Conservation (phyloP, 1,140 invertebrate genomes). For the Hyphantria cunea region DNA sequence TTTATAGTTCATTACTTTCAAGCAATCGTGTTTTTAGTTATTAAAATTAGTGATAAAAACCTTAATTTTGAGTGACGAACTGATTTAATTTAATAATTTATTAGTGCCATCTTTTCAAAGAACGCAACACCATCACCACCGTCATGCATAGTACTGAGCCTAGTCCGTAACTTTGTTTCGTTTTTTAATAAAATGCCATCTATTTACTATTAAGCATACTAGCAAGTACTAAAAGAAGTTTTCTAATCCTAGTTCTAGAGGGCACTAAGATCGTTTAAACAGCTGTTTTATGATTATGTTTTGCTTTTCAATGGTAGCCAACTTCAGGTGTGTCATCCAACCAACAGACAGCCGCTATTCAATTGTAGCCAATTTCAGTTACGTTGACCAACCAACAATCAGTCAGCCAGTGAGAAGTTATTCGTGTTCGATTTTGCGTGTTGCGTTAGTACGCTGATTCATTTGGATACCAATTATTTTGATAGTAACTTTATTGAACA, state of each 20-base stretch:
- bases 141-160: background rate
- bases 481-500: constrained; percentile 46
- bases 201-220: background rate
- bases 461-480: constrained; percentile 45
- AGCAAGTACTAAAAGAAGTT: constrained; percentile 1
- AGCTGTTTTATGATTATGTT: constrained; percentile 56
- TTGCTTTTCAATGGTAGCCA: constrained; percentile 51
- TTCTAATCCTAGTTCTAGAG: constrained; percentile 30
- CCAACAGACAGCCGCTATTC: constrained; percentile 15
- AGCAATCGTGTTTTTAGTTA: too few relatives aligned
- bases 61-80: too few relatives aligned
- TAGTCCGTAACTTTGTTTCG: background rate
- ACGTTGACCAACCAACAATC: background rate
- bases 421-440: constrained; percentile 49
- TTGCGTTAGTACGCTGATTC: constrained; percentile 53
- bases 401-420: constrained; percentile 37
- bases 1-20: too few relatives aligned
- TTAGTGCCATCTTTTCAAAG: constrained; percentile 1
- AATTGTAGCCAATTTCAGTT: background rate
- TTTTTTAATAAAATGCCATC: constrained; percentile 22
- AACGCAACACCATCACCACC: background rate
- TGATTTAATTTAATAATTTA: too few relatives aligned
- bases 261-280: constrained; percentile 40
- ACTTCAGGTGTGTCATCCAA: constrained; percentile 50
- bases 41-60: too few relatives aligned